Base-by-base conservation (phyloP, 37 sponge, comb jelly and placozoan genomes). In the Bolinopsis microptera region DNA sequence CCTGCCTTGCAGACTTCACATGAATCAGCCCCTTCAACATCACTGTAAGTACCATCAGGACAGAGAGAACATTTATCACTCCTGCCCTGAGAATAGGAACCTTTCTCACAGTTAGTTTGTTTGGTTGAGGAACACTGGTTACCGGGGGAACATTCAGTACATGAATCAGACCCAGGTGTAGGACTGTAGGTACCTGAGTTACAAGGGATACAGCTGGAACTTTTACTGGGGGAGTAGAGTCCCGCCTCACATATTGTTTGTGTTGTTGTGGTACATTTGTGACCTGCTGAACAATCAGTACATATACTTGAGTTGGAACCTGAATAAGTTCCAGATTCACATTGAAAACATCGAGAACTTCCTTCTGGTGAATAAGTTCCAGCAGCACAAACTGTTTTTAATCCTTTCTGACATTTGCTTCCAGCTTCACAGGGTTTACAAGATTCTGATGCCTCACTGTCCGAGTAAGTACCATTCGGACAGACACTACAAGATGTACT, bases 1-100 rank as follows among this genome's bases (percentile, higher is more conserved):
- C 90, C 90, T 34, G 26, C 90, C 0, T 86, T 48, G 39, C 90
- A 86, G 48, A n/a, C 13, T 48, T 1, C 36, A 34, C 80, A 77
- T 3, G 28, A 70, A 5, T 25, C n/a, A n/a, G n/a, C n/a, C n/a
- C n/a, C n/a, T n/a, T n/a, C n/a, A n/a, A n/a, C n/a, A n/a, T n/a
- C n/a, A 48, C 61, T 48, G 61, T 48, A 48, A 48, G 61, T 48
- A 5, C 61, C 61, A 18, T 13, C 13, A 18, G 61, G 61, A 48
- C 61, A 48, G n/a, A n/a, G 2, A 18, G 23, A 70, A 70, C 74
- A 70, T 18, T 2, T 70, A 3, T 18, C n/a, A 70, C 74, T 70
- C 28, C 74, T 30, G 74, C 28, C 74, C 23, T 25, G 74, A 18
- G 74, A 25, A 30, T 70, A 70, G 18, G 18, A n/a, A n/a, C n/a